Conservation (phyloP, 2,797 vertebrate genomes). For the Phyllotis vaccarum region DNA sequence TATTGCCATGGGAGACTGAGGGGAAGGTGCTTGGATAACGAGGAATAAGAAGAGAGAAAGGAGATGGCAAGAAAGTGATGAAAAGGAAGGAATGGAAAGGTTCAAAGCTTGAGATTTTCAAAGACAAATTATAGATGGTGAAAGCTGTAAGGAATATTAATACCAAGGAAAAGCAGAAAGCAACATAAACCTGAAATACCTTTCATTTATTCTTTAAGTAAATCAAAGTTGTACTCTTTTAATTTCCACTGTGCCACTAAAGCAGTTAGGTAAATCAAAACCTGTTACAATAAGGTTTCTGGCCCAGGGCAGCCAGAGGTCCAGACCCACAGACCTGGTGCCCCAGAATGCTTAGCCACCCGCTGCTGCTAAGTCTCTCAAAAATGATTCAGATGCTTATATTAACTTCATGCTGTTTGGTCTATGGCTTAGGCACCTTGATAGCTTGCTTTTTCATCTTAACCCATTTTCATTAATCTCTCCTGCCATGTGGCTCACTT, state of each 20-base stretch:
- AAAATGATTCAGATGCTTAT: too few species aligned
- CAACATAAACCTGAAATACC: not conserved
- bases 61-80: not conserved
- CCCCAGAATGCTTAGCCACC: too few species aligned
- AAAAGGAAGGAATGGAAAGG: not conserved
- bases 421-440: too few species aligned
- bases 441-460: too few species aligned
- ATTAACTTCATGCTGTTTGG: too few species aligned
- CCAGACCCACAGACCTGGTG: too few species aligned
- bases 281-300: too few species aligned
- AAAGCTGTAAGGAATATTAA: not conserved
- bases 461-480: too few species aligned
- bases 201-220: slow-evolving; percentile 32
- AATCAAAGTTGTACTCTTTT: not conserved
- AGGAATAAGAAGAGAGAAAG: not conserved
- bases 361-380: too few species aligned
- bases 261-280: too few species aligned
- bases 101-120: not conserved
- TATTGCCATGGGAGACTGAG: not conserved
- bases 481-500: too few species aligned
- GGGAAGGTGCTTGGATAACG: not conserved
- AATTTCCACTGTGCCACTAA: not conserved
- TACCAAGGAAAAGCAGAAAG: not conserved
- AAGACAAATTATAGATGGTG: not conserved
- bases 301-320: too few species aligned